phyloP scores from a whole-genome alignment of 2,113 vertebrate genomes.

The Pogona vitticeps region DNA sequence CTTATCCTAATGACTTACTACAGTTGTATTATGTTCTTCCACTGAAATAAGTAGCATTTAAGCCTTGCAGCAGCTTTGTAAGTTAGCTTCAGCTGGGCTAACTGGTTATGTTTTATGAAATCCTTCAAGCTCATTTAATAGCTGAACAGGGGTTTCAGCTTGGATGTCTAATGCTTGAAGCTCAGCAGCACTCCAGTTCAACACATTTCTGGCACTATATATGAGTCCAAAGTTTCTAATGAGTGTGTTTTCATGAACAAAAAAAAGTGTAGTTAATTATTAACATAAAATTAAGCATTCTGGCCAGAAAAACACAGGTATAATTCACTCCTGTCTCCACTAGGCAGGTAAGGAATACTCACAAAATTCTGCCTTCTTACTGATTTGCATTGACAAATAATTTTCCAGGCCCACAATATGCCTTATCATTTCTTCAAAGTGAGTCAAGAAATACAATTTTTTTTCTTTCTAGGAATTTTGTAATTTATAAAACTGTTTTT shows the following conservation, averaged over 20 bases:
- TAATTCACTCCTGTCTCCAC: too few relatives aligned
- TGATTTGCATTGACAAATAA: too few relatives aligned
- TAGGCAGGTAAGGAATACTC: too few relatives aligned
- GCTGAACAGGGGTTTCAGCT: not conserved
- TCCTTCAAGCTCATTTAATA: not conserved
- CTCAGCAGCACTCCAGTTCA: not conserved
- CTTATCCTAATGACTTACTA: too few relatives aligned
- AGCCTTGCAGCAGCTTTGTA: not conserved
- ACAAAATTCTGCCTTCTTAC: too few relatives aligned
- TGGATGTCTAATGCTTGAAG: too few relatives aligned
- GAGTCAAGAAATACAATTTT: too few relatives aligned
- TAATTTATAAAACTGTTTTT: too few relatives aligned
- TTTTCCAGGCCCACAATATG: too few relatives aligned
- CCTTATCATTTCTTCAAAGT: too few relatives aligned
- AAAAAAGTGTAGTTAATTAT: not conserved
- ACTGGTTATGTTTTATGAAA: not conserved
- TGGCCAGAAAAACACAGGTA: not conserved
- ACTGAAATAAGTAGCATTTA: not conserved
- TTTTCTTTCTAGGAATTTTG: too few relatives aligned
- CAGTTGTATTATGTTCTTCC: not conserved
- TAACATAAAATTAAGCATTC: not conserved
- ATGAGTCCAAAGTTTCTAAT: not conserved
- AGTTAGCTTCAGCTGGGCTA: not conserved
- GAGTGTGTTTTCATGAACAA: not conserved
- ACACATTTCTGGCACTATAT: not conserved